phyloP scores from a whole-genome alignment of 64 coral and sea anemone species.

The Catalaphyllia jardinei region DNA sequence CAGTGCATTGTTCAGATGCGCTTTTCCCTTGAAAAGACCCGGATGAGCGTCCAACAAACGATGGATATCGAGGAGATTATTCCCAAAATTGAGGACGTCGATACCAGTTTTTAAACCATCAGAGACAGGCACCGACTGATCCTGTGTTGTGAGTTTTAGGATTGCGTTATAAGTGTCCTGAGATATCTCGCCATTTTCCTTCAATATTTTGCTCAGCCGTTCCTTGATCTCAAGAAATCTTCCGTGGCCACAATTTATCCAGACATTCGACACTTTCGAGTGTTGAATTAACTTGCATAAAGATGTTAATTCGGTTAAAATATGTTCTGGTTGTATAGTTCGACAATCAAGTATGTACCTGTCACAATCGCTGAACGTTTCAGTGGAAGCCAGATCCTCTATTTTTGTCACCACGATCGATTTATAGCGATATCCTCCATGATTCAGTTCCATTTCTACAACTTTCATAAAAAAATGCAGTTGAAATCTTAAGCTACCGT shows the following conservation, averaged over 20 bases:
- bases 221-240: conserved; percentile 29
- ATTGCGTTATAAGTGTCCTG: background rate
- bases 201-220: background rate
- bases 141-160: background rate
- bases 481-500: too few relatives aligned
- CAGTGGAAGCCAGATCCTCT: background rate
- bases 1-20: background rate
- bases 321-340: background rate
- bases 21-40: background rate
- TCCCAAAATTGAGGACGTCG: conserved; percentile 8
- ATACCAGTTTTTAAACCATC: conserved; percentile 11
- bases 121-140: background rate
- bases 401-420: background rate
- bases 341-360: conserved; percentile 27
- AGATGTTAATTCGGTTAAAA: background rate
- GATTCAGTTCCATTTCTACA: background rate
- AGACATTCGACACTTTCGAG: background rate
- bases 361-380: background rate
- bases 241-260: background rate
- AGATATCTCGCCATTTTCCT: background rate
- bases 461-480: too few relatives aligned
- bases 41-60: conserved; percentile 23
- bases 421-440: conserved; percentile 14
- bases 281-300: conserved; percentile 1
- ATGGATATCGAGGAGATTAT: conserved; percentile 24